Evolutionary conservation across 2,888 invertebrate genomes (phyloP), one percentile per base, ranked within the genome.

Genomic region (Drosophila barbarae): DNA sequence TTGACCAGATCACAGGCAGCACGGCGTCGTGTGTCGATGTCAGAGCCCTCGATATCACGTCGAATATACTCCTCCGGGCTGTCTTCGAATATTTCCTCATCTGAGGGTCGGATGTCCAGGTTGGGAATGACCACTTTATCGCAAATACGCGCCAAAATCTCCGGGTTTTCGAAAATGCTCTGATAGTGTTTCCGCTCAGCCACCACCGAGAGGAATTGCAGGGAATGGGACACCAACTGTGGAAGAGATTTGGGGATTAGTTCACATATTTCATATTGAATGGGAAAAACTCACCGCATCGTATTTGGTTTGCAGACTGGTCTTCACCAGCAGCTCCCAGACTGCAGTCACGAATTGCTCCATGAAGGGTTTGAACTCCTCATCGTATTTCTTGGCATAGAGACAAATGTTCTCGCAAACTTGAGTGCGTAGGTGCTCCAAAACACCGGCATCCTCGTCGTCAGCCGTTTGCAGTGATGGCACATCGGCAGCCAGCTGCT

Each of bases 111-210:
- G 77, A 99, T 97, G 89, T 98, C 95, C 93, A 99, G 95, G 88
- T 99, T 99, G 0, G 99, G 98, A 82, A 99, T 97, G 81, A 99
- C 96, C n/a, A 99, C 97, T 89, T 98, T 98, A 88, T 99, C 97
- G 89, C 98, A 99, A 72, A 98, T 98, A 81, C 94, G 95, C 73
- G 95, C 94, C 7, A 99, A 91, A 4, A 96, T 96, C 50, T 92
- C 92, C 0, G 95, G 94, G 88, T 96, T 95, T 88, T 97, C 96
- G 87, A 99, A 99, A 32, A 99, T 90, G 72, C 93, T 91, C 73
- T 96, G 94, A 89, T 98, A 97, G 70, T 95, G 95, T 39, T 93
- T 92, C 76, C 98, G 93, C 87, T 98, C 97, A 0, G 98, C 98
- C 8, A 99, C 97, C 52, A 96, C 95, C 0, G 98, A 96, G 38